Percentiles rank a stretch among this genome's conserved stretches.
Conservation (phyloP, 2,113 vertebrate genomes). For the Phaethon lepturus region DNA sequence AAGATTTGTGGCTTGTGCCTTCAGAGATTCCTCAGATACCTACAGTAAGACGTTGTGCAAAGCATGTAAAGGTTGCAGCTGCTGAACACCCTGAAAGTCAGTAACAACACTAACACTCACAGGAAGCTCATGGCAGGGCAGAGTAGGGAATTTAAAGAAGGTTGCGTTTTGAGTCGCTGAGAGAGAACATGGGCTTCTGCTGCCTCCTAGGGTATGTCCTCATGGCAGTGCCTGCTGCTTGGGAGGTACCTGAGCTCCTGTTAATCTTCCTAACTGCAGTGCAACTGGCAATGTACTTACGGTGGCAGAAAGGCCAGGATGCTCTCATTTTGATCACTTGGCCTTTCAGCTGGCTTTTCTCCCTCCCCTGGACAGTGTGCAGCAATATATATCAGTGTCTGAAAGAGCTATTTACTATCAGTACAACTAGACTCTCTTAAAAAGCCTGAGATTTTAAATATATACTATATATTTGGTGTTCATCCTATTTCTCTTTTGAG, state of each 20-base stretch:
- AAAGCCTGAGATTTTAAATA: neutral
- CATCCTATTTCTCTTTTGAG: neutral
- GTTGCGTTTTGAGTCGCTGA: neutral
- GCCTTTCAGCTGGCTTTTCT: neutral
- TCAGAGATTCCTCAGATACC: neutral
- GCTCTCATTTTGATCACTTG: neutral
- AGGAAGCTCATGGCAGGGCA: neutral
- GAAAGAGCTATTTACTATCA: neutral
- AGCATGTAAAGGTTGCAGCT: neutral
- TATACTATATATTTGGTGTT: neutral
- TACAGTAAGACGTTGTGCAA: accelerated
- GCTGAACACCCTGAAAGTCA: neutral
- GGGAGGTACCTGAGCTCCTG: neutral
- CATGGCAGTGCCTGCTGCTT: neutral
- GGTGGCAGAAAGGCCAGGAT: neutral
- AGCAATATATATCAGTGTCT: neutral
- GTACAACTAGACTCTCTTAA: neutral
- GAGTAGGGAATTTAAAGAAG: neutral
- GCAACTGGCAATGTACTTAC: accelerated
- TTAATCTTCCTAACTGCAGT: neutral
- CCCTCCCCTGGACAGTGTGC: neutral
- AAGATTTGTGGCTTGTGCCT: neutral
- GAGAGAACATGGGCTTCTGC: constrained; percentile 15
- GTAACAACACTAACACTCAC: neutral
- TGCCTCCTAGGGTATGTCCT: constrained; percentile 57